These are phyloP conservation scores for Chloroceryle amazona DNA, from an alignment of 2,797 vertebrate genomes.

Conservation along the genomic window DNA sequence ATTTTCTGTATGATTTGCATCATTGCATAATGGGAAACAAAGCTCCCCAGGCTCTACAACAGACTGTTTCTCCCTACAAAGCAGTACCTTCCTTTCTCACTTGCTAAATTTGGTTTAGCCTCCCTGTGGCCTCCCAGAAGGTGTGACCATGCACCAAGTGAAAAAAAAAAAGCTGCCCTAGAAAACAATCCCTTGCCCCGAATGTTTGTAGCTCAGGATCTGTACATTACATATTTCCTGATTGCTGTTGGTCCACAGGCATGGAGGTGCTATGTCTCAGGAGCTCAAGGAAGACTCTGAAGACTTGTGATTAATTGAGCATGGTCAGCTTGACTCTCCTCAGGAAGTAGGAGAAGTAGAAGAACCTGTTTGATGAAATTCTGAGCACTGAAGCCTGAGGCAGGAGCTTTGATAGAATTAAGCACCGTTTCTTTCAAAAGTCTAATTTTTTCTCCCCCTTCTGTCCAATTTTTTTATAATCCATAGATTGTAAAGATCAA, in stretches of 20 bases:
- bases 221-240: neutral
- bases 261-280: neutral
- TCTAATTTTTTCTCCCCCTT: conserved; percentile 5
- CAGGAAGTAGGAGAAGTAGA: conserved; percentile 17
- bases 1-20: neutral
- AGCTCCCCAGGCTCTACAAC: neutral
- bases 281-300: conserved; percentile 2
- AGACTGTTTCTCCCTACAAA: neutral
- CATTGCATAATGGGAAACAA: neutral
- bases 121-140: neutral
- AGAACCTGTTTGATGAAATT: conserved; percentile 69
- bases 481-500: neutral
- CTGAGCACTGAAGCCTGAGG: conserved; percentile 30
- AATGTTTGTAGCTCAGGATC: neutral
- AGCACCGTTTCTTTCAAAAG: conserved; percentile 21
- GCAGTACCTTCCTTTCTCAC: neutral
- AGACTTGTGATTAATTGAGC: neutral
- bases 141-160: neutral
- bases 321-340: conserved; percentile 50
- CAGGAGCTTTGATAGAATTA: conserved; percentile 12
- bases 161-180: neutral
- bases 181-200: neutral
- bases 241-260: neutral
- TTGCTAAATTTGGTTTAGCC: neutral
- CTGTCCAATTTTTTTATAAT: neutral